phyloP scores from a whole-genome alignment of 2,113 vertebrate genomes.

The Silurus asotus region DNA sequence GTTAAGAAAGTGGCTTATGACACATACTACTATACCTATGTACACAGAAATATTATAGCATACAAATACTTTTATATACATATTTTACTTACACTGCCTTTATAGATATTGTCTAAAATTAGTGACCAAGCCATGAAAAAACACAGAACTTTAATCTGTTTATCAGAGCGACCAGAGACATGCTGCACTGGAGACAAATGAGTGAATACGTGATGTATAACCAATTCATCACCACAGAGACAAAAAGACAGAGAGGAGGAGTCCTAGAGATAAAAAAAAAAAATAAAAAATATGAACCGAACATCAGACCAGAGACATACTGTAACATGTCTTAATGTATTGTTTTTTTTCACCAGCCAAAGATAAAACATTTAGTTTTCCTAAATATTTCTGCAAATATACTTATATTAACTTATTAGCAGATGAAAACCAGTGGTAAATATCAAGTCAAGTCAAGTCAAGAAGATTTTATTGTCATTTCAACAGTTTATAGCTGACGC shows the following conservation, averaged over 20 bases:
- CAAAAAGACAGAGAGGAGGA: neutral
- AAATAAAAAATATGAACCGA: neutral
- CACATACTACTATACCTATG: neutral
- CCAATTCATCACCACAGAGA: neutral
- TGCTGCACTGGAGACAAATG: neutral
- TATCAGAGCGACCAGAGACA: neutral
- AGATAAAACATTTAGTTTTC: neutral
- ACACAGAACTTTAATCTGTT: neutral
- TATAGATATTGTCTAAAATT: neutral
- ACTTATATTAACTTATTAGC: neutral
- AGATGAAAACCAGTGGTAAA: neutral
- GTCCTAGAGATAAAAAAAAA: neutral
- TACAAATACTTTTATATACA: neutral
- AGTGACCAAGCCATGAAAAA: neutral
- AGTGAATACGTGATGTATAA: neutral
- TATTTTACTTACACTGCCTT: neutral
- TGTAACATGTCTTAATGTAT: neutral
- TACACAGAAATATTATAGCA: neutral
- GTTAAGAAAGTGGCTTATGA: neutral
- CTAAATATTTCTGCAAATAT: neutral
- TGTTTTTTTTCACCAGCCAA: neutral
- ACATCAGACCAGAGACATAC: neutral
- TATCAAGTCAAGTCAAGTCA: neutral
- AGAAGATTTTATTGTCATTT: neutral
- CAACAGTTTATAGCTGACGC: no score